A percentile compares a stretch with the other conserved stretches of the same genome.
phyloP scores from a whole-genome alignment of 1,140 invertebrate species.

The Chlorops oryzae region DNA sequence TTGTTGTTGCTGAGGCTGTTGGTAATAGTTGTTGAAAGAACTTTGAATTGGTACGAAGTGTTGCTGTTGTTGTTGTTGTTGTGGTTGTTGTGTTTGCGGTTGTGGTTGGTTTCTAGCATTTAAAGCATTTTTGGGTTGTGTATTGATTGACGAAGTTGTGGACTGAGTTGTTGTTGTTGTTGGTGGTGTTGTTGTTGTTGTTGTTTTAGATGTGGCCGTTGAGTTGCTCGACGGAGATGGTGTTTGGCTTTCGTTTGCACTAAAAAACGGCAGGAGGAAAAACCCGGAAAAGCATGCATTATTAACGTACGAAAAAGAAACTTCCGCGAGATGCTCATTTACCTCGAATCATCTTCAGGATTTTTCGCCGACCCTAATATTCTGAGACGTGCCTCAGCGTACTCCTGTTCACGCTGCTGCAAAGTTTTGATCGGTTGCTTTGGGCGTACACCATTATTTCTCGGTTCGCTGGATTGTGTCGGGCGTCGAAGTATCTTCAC shows the following conservation, averaged over 20 bases:
- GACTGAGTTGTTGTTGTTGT: slow-evolving; percentile 4
- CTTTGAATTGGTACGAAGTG: not conserved
- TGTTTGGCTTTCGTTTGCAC: too few relatives aligned
- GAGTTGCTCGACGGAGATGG: not conserved
- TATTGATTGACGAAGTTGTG: slow-evolving; percentile 5
- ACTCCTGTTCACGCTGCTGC: slow-evolving; percentile 81
- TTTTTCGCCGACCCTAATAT: slow-evolving; percentile 76
- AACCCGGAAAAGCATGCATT: too few relatives aligned
- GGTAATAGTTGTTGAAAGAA: slow-evolving; percentile 11
- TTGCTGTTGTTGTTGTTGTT: not conserved
- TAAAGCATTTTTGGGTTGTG: too few relatives aligned
- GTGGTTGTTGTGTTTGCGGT: too few relatives aligned
- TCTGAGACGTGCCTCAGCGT: slow-evolving; percentile 74
- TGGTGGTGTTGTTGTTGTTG: not conserved
- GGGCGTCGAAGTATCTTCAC: slow-evolving; percentile 79
- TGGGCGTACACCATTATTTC: slow-evolving; percentile 42
- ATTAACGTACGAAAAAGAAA: not conserved
- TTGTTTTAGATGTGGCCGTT: not conserved
- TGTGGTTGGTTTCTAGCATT: too few relatives aligned
- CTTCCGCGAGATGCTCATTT: slow-evolving; percentile 46
- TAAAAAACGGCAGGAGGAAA: too few relatives aligned
- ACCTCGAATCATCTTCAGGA: slow-evolving; percentile 66
- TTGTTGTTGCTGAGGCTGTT: slow-evolving; percentile 4
- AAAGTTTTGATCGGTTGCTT: slow-evolving; percentile 75
- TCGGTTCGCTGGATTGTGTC: slow-evolving; percentile 55